Conservation (phyloP, 1,140 invertebrate species). For the Ostrea edulis region DNA sequence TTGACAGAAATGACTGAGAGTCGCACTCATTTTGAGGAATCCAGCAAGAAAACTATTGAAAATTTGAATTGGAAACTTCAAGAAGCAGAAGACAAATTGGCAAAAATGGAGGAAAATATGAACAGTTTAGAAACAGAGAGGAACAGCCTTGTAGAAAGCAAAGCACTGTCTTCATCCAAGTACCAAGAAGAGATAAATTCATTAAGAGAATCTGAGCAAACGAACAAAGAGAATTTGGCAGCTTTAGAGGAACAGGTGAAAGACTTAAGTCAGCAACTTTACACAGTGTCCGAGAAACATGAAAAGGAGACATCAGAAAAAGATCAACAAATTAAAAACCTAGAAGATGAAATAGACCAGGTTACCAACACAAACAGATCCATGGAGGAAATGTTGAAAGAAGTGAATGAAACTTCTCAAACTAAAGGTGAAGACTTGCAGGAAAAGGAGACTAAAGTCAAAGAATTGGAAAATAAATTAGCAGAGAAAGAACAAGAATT, state of each 20-base stretch:
- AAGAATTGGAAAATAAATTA: constrained; percentile 56
- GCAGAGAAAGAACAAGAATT: constrained; percentile 52
- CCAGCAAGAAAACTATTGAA: constrained; percentile 12
- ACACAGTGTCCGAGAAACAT: constrained; percentile 65
- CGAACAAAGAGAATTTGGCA: not conserved
- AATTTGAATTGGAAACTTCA: not conserved
- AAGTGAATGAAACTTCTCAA: constrained; percentile 62
- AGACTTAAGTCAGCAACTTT: constrained; percentile 57
- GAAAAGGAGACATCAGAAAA: constrained; percentile 65
- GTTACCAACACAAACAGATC: constrained; percentile 66
- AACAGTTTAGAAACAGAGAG: constrained; percentile 48
- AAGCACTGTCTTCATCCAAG: constrained; percentile 11
- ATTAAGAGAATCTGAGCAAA: constrained; percentile 38
- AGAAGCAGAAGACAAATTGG: constrained; percentile 36
- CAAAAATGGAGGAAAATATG: constrained; percentile 45
- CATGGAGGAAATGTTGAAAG: constrained; percentile 72
- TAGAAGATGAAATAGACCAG: constrained; percentile 49
- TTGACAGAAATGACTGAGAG: constrained; percentile 27
- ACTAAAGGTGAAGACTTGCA: constrained; percentile 62
- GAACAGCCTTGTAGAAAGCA: constrained; percentile 38
- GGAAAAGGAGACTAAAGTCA: not conserved
- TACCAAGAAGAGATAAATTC: constrained; percentile 18
- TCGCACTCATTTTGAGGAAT: not conserved
- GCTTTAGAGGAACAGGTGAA: constrained; percentile 39
- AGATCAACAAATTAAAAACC: constrained; percentile 60